These are phyloP conservation scores for Cryptocephalus primarius DNA, from an alignment of 2,888 invertebrate species.

Conservation along the genomic window DNA sequence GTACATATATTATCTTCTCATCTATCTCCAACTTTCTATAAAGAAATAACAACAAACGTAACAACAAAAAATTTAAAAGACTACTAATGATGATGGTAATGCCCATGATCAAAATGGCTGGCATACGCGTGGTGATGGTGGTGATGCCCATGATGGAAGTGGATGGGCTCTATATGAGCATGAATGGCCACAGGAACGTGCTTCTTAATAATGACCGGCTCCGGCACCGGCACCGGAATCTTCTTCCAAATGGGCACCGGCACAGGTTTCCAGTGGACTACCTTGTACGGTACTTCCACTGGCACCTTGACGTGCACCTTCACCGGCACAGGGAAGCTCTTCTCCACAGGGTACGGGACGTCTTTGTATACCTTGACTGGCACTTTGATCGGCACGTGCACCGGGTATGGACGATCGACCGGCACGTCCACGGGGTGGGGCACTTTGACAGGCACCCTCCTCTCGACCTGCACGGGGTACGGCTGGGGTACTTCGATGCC, in stretches of 20 bases:
- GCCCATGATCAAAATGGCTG: background rate
- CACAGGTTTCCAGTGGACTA: slow-evolving; percentile 34
- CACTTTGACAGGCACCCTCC: slow-evolving; percentile 26
- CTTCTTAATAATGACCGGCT: slow-evolving; percentile 17
- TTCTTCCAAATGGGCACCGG: slow-evolving; percentile 41
- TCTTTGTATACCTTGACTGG: slow-evolving; percentile 40
- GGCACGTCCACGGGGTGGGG: slow-evolving; percentile 32
- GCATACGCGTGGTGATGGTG: slow-evolving; percentile 1
- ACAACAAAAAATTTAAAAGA: background rate
- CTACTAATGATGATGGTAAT: slow-evolving; percentile 4
- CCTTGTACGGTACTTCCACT: slow-evolving; percentile 28
- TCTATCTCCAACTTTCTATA: no score
- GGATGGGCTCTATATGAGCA: slow-evolving; percentile 14
- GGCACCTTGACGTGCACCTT: slow-evolving; percentile 27
- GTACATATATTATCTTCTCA: no score
- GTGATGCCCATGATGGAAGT: slow-evolving; percentile 8
- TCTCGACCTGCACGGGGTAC: slow-evolving; percentile 34
- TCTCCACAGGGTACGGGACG: slow-evolving; percentile 18
- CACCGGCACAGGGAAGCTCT: slow-evolving; percentile 16
- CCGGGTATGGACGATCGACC: slow-evolving; percentile 34
- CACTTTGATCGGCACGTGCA: slow-evolving; percentile 39
- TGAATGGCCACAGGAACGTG: slow-evolving; percentile 17
- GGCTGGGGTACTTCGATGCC: slow-evolving; percentile 43
- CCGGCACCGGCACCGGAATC: slow-evolving; percentile 34
- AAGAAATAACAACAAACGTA: background rate